A percentile compares a stretch with the other conserved stretches of the same genome.
These are phyloP conservation scores for Hemibagrus wyckioides DNA, from an alignment of 2,113 vertebrate species.

Conservation along the genomic window DNA sequence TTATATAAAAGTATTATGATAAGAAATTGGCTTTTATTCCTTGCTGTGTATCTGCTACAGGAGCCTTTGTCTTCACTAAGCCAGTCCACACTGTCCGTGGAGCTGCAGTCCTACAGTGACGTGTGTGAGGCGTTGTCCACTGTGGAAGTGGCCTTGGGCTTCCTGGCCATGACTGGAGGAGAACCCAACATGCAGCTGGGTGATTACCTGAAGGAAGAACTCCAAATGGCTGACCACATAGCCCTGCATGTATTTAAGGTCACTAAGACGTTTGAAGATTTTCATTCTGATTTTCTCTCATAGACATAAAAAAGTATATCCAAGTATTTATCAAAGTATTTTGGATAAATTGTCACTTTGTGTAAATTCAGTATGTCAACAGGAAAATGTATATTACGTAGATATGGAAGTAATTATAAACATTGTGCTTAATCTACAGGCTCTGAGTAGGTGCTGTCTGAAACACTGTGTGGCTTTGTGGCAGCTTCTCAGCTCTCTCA, in stretches of 20 bases:
- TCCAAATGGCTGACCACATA: constrained; percentile 86
- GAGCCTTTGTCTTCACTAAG: constrained; percentile 74
- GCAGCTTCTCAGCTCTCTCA: constrained; percentile 85
- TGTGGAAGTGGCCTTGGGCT: constrained; percentile 83
- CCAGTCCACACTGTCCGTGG: constrained; percentile 72
- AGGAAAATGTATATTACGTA: background rate
- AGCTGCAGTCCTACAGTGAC: constrained; percentile 88
- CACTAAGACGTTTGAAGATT: constrained; percentile 33
- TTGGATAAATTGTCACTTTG: background rate
- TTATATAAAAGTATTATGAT: background rate
- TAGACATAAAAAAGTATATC: background rate
- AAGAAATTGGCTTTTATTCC: background rate
- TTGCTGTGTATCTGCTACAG: constrained; percentile 65
- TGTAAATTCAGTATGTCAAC: background rate
- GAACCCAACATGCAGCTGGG: constrained; percentile 76
- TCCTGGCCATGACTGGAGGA: constrained; percentile 86
- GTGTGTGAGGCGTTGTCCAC: constrained; percentile 86
- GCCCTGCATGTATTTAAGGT: constrained; percentile 82
- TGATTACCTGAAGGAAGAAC: constrained; percentile 76
- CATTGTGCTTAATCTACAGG: constrained; percentile 66
- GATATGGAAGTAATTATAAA: background rate
- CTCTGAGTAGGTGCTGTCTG: constrained; percentile 77
- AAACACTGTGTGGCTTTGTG: constrained; percentile 84
- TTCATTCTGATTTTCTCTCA: background rate
- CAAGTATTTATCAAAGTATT: background rate